These are phyloP conservation scores for Dicyrtoma fusca DNA, from an alignment of 2,888 invertebrate genomes.

Conservation along the genomic window DNA sequence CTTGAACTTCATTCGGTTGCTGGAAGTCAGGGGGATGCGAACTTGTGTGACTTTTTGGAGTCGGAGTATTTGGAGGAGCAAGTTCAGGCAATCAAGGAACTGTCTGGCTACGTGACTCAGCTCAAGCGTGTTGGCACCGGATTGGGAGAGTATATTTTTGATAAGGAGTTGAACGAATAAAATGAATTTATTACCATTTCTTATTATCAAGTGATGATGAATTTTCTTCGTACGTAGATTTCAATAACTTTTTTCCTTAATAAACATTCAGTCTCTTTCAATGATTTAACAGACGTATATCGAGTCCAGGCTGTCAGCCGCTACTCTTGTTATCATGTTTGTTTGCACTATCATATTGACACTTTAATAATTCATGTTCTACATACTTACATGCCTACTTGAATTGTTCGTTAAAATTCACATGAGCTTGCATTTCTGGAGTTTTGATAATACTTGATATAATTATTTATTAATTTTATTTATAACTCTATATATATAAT, in stretches of 20 bases:
- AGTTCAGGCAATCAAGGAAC: conserved; percentile 66
- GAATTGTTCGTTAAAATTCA: too few relatives aligned
- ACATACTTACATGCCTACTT: too few relatives aligned
- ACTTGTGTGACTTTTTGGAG: conserved; percentile 64
- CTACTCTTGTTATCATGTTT: background rate
- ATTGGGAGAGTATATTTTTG: conserved; percentile 66
- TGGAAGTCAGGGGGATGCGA: conserved; percentile 62
- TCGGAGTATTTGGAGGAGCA: conserved; percentile 65
- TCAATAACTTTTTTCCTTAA: conserved; percentile 16
- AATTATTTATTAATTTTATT: too few relatives aligned
- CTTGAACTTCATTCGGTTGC: conserved; percentile 61
- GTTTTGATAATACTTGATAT: too few relatives aligned
- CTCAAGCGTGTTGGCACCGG: conserved; percentile 65
- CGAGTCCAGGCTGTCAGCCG: background rate
- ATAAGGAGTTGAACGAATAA: conserved; percentile 61
- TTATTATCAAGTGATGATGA: conserved; percentile 24
- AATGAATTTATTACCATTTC: conserved; percentile 10
- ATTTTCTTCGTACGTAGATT: conserved; percentile 17
- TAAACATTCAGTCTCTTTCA: conserved; percentile 15
- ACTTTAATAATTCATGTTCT: too few relatives aligned
- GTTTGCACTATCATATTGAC: too few relatives aligned
- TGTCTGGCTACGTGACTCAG: conserved; percentile 66
- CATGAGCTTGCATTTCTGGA: too few relatives aligned
- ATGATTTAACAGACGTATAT: background rate
- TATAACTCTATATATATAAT: too few relatives aligned